Evolutionary conservation across 2,113 vertebrate genomes (phyloP).

Genomic region (Gasterosteus nipponicus): DNA sequence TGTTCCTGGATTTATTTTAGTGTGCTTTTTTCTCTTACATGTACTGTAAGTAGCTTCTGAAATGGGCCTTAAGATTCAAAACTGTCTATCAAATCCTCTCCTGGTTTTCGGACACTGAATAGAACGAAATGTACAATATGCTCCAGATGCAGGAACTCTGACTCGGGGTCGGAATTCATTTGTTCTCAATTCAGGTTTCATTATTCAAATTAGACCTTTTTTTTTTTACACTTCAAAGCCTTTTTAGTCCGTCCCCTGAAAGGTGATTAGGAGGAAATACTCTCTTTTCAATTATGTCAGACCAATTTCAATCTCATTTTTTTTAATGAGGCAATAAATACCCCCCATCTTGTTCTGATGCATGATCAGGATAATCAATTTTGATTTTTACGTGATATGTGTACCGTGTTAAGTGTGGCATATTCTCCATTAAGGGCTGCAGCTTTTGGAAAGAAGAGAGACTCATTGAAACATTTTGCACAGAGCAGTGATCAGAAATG

Average conservation of each 20-base stretch:
- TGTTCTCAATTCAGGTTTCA: slow-evolving; percentile 50
- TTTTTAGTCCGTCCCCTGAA: slow-evolving; percentile 35
- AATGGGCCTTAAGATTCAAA: slow-evolving; percentile 32
- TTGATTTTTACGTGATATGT: slow-evolving; percentile 46
- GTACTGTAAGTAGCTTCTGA: slow-evolving; percentile 55
- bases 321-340: slow-evolving; percentile 43
- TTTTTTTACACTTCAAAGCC: slow-evolving; percentile 14
- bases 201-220: slow-evolving; percentile 45
- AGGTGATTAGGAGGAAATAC: slow-evolving; percentile 50
- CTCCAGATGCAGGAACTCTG: slow-evolving; percentile 23
- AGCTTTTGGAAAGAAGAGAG: slow-evolving; percentile 39
- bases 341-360: slow-evolving; percentile 28
- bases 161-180: slow-evolving; percentile 41
- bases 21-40: slow-evolving; percentile 44
- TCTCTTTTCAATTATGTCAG: slow-evolving; percentile 57
- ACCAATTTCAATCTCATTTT: slow-evolving; percentile 35
- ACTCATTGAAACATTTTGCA: slow-evolving; percentile 52
- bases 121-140: slow-evolving; percentile 36
- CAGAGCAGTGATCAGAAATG: slow-evolving; percentile 40
- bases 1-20: slow-evolving; percentile 52
- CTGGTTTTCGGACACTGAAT: slow-evolving; percentile 25
- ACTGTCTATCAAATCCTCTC: slow-evolving; percentile 14
- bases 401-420: slow-evolving; percentile 27
- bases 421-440: slow-evolving; percentile 38
- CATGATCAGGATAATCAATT: slow-evolving; percentile 42